Evolutionary conservation across 2,113 vertebrate species (phyloP), one percentile per base, ranked within the genome.

Genomic region (Podilymbus podiceps): DNA sequence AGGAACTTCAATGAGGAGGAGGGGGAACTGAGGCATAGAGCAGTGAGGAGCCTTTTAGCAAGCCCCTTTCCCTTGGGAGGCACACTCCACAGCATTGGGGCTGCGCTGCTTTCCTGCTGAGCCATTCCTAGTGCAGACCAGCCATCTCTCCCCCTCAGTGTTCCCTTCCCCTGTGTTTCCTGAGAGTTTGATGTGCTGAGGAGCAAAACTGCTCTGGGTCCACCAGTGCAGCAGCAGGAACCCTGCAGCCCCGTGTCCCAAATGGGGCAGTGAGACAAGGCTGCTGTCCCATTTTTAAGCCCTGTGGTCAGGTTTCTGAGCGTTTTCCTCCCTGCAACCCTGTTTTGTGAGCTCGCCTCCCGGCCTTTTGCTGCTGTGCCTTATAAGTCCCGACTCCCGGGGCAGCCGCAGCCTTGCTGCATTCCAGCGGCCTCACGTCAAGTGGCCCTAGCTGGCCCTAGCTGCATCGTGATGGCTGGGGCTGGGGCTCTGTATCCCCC

Each of bases 351-450:
- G 73, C 77, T 89, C 4, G 6, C 59, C 42, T 87, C 88, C 62
- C 63, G 3, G 66, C 40, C 59, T 91, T 53, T 67, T 17, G 35
- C 85, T 97, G 66, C 90, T 2, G 87, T 76, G 85, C 98, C 98
- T 98, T 98, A 97, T 98, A 98, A 98, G 98, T 98, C 97, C 97
- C 1, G 93, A 89, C 80, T 97, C 85, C 73, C 1, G 9, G 78
- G 44, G 76, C 94, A 84, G 94, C 35, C 10, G 85, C 95, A 67
- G 52, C 93, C 91, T 97, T 16, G 3, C 96, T 4, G 91, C 97
- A 98, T 98, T 98, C 98, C 98, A 96, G 96, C 68, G 4, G 35
- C 49, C 97, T 98, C 8, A 4, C 59, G 85, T 98, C 98, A 97
- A 97, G 97, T 92, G 89, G 95, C 89, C 69, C 73, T 30, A 35